A percentile compares a stretch with the other conserved stretches of the same genome.
Evolutionary conservation across 2,888 invertebrate species (phyloP).

Genomic region (Ormyrus pomaceus): DNA sequence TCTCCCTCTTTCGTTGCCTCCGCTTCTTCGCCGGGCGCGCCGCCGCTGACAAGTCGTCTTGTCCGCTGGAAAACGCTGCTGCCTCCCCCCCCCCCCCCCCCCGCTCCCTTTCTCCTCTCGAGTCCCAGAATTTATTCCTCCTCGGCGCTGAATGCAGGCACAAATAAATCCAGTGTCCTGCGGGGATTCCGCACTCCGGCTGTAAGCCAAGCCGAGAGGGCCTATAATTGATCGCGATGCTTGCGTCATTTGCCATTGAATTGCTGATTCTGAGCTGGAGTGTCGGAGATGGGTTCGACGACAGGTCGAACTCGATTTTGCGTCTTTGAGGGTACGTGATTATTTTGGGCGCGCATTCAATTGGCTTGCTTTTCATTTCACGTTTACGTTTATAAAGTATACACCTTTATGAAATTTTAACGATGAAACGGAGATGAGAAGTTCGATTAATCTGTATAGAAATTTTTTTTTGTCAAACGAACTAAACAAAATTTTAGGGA

Average conservation of each 20-base stretch:
- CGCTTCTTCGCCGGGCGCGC: conserved; percentile 41
- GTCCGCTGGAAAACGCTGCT: conserved; percentile 33
- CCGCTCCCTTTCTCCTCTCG: conserved; percentile 16
- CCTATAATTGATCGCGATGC: conserved; percentile 34
- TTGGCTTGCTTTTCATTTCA: too few species aligned
- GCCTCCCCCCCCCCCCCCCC: not conserved
- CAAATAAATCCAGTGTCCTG: conserved; percentile 23
- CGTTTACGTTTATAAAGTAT: too few species aligned
- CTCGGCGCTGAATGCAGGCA: conserved; percentile 26
- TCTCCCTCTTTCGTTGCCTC: conserved; percentile 48
- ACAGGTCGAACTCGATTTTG: too few species aligned
- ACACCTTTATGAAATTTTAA: too few species aligned
- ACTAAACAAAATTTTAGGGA: too few species aligned
- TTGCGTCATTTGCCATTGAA: conserved; percentile 27
- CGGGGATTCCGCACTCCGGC: conserved; percentile 10
- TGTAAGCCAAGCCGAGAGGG: conserved; percentile 7
- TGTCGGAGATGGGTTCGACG: too few species aligned
- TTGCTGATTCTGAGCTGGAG: not conserved
- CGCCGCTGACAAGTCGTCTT: conserved; percentile 47
- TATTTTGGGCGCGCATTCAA: too few species aligned
- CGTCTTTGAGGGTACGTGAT: too few species aligned
- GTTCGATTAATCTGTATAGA: too few species aligned
- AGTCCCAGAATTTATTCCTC: conserved; percentile 21
- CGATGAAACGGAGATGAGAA: too few species aligned
- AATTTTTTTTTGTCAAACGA: too few species aligned